Percentiles rank a stretch among this genome's conserved stretches.
These are phyloP conservation scores for Theropithecus gelada DNA, from an alignment of 2,113 vertebrate genomes.

Conservation along the genomic window DNA sequence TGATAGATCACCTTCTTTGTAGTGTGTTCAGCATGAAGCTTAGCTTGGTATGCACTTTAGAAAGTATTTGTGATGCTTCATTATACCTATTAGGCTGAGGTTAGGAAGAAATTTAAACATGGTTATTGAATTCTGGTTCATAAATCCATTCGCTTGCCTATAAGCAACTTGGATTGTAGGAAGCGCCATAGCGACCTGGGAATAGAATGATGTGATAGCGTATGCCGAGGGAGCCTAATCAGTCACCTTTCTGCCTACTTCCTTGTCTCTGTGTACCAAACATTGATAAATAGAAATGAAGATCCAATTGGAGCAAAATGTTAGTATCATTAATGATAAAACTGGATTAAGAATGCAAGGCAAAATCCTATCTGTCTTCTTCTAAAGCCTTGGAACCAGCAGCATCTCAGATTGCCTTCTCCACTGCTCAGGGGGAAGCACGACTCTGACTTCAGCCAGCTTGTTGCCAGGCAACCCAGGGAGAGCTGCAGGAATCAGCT, in stretches of 20 bases:
- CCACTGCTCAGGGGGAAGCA: background rate
- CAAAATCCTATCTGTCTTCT: background rate
- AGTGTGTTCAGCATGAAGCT: background rate
- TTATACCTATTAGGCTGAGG: background rate
- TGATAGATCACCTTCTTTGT: background rate
- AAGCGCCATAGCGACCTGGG: background rate
- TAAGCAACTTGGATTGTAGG: background rate
- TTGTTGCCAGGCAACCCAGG: conserved; percentile 17
- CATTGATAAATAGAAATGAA: background rate
- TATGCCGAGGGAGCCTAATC: background rate
- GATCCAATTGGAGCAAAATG: background rate
- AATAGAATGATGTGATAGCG: background rate
- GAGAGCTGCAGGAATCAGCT: background rate
- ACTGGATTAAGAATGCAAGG: background rate
- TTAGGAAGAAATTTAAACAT: background rate
- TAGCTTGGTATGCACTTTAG: background rate
- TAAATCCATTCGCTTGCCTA: background rate
- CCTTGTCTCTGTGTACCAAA: background rate
- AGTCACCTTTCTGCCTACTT: background rate
- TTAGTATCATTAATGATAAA: background rate
- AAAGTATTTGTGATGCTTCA: background rate
- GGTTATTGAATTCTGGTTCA: background rate
- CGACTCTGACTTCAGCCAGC: background rate
- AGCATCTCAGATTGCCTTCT: background rate
- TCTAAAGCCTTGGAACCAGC: background rate